These are phyloP conservation scores for Thunnus maccoyii DNA, from an alignment of 2,113 vertebrate genomes.

Conservation along the genomic window DNA sequence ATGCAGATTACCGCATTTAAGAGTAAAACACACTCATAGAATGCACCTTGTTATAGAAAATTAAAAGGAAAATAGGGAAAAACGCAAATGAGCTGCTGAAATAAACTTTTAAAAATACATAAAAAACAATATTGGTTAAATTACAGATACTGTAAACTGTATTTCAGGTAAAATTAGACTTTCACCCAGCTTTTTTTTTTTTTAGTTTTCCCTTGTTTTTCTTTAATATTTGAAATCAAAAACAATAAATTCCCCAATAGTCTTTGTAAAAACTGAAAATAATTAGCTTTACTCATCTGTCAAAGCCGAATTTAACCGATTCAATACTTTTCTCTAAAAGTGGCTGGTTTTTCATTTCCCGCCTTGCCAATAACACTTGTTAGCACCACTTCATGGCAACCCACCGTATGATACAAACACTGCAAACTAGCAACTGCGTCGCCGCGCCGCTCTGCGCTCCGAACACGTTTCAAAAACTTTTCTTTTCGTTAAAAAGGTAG, in stretches of 20 bases:
- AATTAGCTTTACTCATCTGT: neutral
- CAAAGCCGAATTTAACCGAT: too few relatives aligned
- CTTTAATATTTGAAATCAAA: neutral
- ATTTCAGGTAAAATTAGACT: neutral
- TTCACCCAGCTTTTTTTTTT: neutral
- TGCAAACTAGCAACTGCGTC: conserved; percentile 13
- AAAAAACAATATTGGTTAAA: neutral
- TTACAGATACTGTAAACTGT: neutral
- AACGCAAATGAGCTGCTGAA: neutral
- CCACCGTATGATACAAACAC: conserved; percentile 16
- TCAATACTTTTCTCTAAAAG: neutral
- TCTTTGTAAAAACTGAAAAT: conserved; percentile 11
- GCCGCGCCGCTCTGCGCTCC: neutral
- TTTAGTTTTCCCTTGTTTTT: neutral
- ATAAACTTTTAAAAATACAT: neutral
- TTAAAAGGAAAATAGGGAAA: neutral
- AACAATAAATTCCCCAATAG: neutral
- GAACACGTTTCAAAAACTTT: neutral
- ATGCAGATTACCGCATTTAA: neutral
- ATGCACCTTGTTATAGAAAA: neutral
- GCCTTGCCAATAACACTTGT: conserved; percentile 13
- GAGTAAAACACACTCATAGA: too few relatives aligned
- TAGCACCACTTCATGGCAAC: conserved; percentile 26
- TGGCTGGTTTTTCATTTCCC: conserved; percentile 7
- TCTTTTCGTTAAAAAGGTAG: neutral